Evolutionary conservation across 2,888 invertebrate species (phyloP).

Genomic region (Stictocephala bisonia): DNA sequence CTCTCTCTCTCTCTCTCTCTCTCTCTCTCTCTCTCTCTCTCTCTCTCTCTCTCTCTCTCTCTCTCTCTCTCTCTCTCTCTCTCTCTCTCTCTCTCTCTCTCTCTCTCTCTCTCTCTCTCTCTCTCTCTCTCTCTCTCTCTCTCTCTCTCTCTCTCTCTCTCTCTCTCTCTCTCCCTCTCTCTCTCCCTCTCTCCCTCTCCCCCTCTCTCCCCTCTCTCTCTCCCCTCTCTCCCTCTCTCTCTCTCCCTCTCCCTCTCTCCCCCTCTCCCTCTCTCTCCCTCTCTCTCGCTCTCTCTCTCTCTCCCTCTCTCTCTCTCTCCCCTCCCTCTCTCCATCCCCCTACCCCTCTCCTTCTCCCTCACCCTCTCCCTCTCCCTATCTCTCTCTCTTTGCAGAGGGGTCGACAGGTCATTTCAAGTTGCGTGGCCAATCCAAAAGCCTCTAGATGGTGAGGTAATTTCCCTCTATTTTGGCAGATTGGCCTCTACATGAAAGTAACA

Average conservation of each 20-base stretch:
- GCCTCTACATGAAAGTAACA: too few species aligned
- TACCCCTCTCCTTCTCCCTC: neutral
- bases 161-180: too few species aligned
- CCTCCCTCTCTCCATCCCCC: neutral
- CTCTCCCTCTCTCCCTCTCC: neutral
- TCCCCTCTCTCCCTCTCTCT: neutral
- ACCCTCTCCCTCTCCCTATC: neutral
- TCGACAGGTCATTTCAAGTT: neutral
- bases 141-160: conserved; percentile 11
- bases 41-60: conserved; percentile 1
- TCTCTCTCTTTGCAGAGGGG: neutral
- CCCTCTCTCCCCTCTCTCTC: neutral
- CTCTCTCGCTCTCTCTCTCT: neutral
- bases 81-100: conserved; percentile 17
- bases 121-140: neutral
- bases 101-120: conserved; percentile 19
- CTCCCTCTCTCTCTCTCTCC: too few species aligned
- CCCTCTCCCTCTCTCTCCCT: neutral
- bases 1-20: neutral
- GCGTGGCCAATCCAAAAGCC: too few species aligned
- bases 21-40: neutral
- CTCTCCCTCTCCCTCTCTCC: neutral
- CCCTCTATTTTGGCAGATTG: too few species aligned
- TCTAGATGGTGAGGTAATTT: too few species aligned
- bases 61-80: conserved; percentile 15